A percentile compares a stretch with the other conserved stretches of the same genome.
Conservation (phyloP, 2,113 vertebrate genomes). For the Saguinus imperator region DNA sequence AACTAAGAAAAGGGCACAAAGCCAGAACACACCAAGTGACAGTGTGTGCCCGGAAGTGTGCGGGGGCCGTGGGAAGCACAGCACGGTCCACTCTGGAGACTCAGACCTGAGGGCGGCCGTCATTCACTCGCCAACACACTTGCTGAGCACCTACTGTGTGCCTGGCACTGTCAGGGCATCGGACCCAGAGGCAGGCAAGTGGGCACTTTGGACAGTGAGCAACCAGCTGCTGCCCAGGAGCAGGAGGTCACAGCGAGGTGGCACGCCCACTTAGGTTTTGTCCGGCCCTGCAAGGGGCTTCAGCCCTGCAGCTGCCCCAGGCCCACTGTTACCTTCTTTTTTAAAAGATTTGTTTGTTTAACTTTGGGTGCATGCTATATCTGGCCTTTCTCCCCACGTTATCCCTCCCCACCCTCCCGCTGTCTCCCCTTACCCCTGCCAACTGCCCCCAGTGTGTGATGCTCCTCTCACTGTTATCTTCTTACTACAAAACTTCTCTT, state of each 20-base stretch:
- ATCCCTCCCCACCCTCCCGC: too few relatives aligned
- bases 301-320: neutral
- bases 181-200: neutral
- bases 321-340: neutral
- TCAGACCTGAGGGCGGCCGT: neutral
- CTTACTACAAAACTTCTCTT: too few relatives aligned
- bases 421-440: too few relatives aligned
- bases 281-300: neutral
- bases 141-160: neutral
- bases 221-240: neutral
- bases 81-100: rapidly evolving
- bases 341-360: too few relatives aligned
- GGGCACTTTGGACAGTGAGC: neutral
- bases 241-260: neutral
- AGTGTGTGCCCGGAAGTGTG: rapidly evolving
- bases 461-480: neutral
- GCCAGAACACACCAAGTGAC: rapidly evolving
- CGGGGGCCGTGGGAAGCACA: neutral
- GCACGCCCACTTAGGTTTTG: neutral
- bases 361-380: too few relatives aligned
- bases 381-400: too few relatives aligned
- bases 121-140: neutral
- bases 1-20: rapidly evolving
- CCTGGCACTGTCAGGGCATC: rapidly evolving
- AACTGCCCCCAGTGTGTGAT: too few relatives aligned